Conservation (phyloP, 2,888 invertebrate species). For the Lypha dubia region DNA sequence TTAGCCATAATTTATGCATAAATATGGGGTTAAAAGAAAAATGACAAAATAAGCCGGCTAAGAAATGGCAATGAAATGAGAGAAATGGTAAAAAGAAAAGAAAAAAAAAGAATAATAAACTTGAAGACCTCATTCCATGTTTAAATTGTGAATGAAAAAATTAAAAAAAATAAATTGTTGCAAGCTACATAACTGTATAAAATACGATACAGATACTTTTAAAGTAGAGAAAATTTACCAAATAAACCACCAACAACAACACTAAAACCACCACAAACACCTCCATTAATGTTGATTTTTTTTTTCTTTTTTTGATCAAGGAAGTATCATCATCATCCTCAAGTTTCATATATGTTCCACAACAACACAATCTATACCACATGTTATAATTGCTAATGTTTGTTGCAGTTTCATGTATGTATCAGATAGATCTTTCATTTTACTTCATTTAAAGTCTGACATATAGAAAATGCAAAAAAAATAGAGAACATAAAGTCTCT, state of each 20-base stretch:
- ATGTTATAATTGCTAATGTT: conserved; percentile 62
- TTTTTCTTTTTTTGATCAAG: too few species aligned
- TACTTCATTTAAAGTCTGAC: conserved; percentile 13
- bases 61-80: conserved; percentile 15
- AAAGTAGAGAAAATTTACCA: conserved; percentile 8
- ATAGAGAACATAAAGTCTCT: conserved; percentile 10
- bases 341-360: conserved; percentile 19
- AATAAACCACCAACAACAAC: conserved; percentile 5
- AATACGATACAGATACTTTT: background rate
- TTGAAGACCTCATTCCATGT: conserved; percentile 52
- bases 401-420: conserved; percentile 21
- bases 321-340: conserved; percentile 14
- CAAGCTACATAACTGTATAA: conserved; percentile 47
- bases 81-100: conserved; percentile 7
- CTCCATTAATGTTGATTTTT: conserved; percentile 15
- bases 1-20: conserved; percentile 54
- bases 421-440: conserved; percentile 35
- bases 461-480: background rate
- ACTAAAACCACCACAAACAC: conserved; percentile 17
- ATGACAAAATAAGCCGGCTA: conserved; percentile 37
- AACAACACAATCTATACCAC: conserved; percentile 15
- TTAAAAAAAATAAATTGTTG: conserved; percentile 10
- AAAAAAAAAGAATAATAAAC: conserved; percentile 1
- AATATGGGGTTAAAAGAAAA: conserved; percentile 8
- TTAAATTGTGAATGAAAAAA: conserved; percentile 1